A percentile compares a stretch with the other conserved stretches of the same genome.
These are phyloP conservation scores for Nomada ferruginata DNA, from an alignment of 2,888 invertebrate genomes.

Conservation along the genomic window DNA sequence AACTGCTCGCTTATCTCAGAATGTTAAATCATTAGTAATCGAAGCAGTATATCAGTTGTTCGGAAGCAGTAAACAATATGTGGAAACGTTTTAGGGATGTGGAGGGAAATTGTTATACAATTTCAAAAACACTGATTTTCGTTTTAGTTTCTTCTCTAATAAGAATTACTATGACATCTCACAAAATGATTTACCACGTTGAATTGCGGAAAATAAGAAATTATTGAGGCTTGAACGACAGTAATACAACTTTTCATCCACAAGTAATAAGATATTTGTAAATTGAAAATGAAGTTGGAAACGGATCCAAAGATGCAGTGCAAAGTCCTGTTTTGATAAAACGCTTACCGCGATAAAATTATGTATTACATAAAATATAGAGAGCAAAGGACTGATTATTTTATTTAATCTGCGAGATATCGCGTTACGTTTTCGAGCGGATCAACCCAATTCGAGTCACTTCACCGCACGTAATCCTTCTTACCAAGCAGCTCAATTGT, in stretches of 20 bases:
- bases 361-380: constrained; percentile 32
- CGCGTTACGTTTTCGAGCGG: constrained; percentile 25
- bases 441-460: constrained; percentile 2
- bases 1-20: not conserved
- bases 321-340: constrained; percentile 45
- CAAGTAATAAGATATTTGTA: no score
- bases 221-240: no score
- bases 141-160: no score
- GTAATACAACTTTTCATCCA: no score
- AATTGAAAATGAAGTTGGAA: not conserved
- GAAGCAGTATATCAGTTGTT: not conserved
- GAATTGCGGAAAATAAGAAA: no score
- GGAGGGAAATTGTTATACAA: no score
- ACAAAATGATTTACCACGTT: no score
- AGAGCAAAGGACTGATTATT: constrained; percentile 39
- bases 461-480: not conserved
- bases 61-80: not conserved
- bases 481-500: not conserved
- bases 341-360: constrained; percentile 40
- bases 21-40: constrained; percentile 9
- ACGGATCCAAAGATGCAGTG: constrained; percentile 22
- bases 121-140: no score
- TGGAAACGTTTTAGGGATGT: not conserved
- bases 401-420: constrained; percentile 42
- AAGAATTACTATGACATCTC: no score